A percentile compares a stretch with the other conserved stretches of the same genome.
phyloP scores from a whole-genome alignment of 2,888 invertebrate genomes.

The Notocelia uddmanniana region DNA sequence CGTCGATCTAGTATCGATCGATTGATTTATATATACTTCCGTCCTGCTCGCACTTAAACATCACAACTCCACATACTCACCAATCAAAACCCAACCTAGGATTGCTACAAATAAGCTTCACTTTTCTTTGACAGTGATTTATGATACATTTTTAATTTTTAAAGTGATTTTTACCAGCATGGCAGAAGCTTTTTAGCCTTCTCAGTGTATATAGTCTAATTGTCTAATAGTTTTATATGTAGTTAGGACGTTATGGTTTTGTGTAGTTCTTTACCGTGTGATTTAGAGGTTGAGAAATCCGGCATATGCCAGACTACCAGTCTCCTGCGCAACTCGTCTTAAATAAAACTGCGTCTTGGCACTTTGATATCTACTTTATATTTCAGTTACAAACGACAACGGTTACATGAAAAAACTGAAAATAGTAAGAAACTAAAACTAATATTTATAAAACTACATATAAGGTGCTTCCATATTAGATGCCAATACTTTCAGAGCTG shows the following conservation, averaged over 20 bases:
- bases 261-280: slow-evolving; percentile 56
- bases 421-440: too few relatives aligned
- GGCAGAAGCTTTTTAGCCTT: slow-evolving; percentile 42
- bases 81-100: slow-evolving; percentile 42
- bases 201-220: slow-evolving; percentile 4
- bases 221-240: background rate
- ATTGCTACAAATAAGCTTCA: rapidly evolving
- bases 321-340: slow-evolving; percentile 29
- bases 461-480: too few relatives aligned
- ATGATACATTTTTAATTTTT: slow-evolving; percentile 13
- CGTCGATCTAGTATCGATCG: slow-evolving; percentile 65
- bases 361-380: background rate
- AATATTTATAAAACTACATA: too few relatives aligned
- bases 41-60: slow-evolving; percentile 48
- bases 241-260: slow-evolving; percentile 8
- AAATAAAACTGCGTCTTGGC: slow-evolving; percentile 21
- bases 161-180: slow-evolving; percentile 30
- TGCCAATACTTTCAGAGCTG: too few relatives aligned
- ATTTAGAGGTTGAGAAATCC: slow-evolving; percentile 58
- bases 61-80: slow-evolving; percentile 31
- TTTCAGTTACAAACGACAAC: too few relatives aligned
- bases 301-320: slow-evolving; percentile 42
- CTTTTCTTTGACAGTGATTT: slow-evolving; percentile 27
- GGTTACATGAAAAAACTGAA: too few relatives aligned
- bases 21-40: slow-evolving; percentile 77